Evolutionary conservation across 2,113 vertebrate genomes (phyloP).

Genomic region (Sminthopsis crassicaudata): DNA sequence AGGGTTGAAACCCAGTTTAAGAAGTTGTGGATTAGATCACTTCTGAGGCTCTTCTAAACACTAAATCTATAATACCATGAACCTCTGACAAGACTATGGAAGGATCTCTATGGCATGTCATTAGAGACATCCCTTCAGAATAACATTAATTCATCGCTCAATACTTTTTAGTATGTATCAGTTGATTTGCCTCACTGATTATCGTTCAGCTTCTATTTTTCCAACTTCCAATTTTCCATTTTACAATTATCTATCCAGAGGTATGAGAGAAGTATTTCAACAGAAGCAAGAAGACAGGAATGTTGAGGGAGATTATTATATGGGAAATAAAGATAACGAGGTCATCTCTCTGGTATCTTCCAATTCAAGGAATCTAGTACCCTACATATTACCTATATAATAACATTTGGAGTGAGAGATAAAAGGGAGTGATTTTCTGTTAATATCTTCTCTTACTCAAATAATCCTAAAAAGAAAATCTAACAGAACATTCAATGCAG

Average conservation of each 20-base stretch:
- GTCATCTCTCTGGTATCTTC: not conserved
- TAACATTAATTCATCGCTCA: not conserved
- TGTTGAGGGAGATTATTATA: not conserved
- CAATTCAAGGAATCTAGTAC: not conserved
- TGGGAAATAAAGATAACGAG: not conserved
- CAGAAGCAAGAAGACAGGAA: not conserved
- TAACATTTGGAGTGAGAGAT: conserved; percentile 6
- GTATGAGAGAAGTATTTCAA: not conserved
- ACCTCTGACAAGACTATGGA: not conserved
- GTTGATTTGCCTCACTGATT: not conserved
- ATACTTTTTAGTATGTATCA: not conserved
- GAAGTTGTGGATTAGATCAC: not conserved
- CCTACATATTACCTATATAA: not conserved
- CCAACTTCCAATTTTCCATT: not conserved
- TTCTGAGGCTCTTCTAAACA: not conserved
- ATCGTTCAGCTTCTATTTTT: not conserved
- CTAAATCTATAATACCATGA: not conserved
- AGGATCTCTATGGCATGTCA: not conserved
- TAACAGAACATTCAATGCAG: conserved; percentile 66
- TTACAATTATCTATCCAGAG: not conserved
- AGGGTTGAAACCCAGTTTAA: too few species aligned
- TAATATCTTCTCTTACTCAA: conserved; percentile 52
- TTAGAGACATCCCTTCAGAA: not conserved
- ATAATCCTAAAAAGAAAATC: conserved; percentile 58
- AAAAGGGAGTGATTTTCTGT: conserved; percentile 37